Evolutionary conservation across 1,140 invertebrate genomes (phyloP), one percentile per base, ranked within the genome.

Genomic region (Drosophila repleta): DNA sequence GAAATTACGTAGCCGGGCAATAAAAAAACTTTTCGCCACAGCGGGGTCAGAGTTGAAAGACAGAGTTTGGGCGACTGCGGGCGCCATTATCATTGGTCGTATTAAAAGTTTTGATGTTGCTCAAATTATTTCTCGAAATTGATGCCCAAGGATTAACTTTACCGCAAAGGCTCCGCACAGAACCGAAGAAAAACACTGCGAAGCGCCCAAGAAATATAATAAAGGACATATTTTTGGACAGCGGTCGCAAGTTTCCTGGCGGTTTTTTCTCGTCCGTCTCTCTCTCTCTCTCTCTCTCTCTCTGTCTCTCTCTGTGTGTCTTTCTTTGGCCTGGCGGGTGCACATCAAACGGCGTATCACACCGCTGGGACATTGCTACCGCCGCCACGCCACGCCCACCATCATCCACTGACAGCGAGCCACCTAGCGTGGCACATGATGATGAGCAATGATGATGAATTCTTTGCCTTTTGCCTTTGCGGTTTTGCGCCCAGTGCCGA

Each of bases 71-170:
- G 67, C 48, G 55, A 39, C 41, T 58, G 48, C 35, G 39, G 39
- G 17, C 20, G 11, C 75, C 83, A 88, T 88, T 88, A 83, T 88
- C 83, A 88, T 88, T 88, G 83, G 83, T 74, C 79, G 78, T 88
- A 88, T 88, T 88, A 88, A 88, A 88, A 88, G 79, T 88, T 88
- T 88, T 74, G 83, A 89, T 88, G 84, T 88, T 89, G 83, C 68
- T 77, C 79, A 88, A 88, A 88, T 89, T 89, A 88, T 89, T 88
- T 87, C 58, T 64, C 72, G 83, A 83, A 88, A 88, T 88, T 88
- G 83, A 88, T 88, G 84, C 79, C 83, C 84, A 88, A 88, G 84
- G 83, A 88, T 88, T 88, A 89, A 88, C 83, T 88, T 88, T 76
- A 53, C 37, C 66, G 41, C 18, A 49, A 58, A 46, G 51, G 56